Conservation (phyloP, 2,113 vertebrate species). For the Strigops habroptila region DNA sequence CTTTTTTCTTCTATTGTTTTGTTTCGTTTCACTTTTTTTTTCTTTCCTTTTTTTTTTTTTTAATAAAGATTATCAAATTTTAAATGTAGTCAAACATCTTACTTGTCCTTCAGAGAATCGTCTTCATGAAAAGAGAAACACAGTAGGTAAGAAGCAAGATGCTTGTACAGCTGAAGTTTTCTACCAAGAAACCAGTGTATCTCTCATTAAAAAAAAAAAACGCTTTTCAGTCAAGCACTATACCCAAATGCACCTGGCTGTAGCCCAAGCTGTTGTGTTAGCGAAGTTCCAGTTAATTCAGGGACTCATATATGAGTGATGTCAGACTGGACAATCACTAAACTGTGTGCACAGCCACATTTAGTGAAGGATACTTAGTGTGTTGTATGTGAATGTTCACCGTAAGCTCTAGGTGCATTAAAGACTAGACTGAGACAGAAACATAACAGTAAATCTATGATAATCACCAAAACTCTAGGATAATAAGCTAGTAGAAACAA, state of each 20-base stretch:
- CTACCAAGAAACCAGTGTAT: background rate
- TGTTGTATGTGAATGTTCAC: background rate
- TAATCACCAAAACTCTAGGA: background rate
- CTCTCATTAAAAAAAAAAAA: background rate
- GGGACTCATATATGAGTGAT: background rate
- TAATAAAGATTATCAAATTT: background rate
- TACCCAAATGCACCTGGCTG: background rate
- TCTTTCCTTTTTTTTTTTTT: background rate
- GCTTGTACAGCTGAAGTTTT: background rate
- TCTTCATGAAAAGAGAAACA: background rate
- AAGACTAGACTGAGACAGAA: background rate
- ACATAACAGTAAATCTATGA: fast-evolving
- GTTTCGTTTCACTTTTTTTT: background rate
- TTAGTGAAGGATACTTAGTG: background rate
- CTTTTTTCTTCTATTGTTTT: background rate
- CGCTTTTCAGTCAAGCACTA: background rate
- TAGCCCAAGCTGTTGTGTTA: background rate
- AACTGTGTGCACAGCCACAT: background rate
- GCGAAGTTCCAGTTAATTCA: background rate
- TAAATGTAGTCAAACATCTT: background rate
- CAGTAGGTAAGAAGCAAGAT: background rate
- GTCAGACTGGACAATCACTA: background rate
- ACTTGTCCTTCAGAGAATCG: background rate
- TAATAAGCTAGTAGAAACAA: background rate
- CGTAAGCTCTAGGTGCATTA: background rate